These are phyloP conservation scores for Pelagia noctiluca DNA, from an alignment of 30 jellyfish, hydroid and myxozoan genomes.

Conservation along the genomic window DNA sequence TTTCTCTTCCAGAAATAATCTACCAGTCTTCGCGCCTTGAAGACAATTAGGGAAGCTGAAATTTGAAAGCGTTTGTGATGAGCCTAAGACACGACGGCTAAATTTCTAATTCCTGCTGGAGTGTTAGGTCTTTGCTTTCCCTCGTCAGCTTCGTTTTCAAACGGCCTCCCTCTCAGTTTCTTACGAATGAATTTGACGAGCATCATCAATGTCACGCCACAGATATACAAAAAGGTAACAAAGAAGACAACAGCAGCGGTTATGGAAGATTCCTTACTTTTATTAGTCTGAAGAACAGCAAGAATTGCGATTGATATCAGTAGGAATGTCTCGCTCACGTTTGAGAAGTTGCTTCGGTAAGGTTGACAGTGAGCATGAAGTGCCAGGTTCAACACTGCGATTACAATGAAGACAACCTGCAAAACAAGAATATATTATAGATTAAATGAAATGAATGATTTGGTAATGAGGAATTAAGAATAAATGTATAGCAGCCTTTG, in stretches of 20 bases:
- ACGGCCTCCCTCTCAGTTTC: too few relatives aligned
- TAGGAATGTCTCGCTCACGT: slow-evolving; percentile 53
- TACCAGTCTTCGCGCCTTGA: too few relatives aligned
- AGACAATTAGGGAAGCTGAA: too few relatives aligned
- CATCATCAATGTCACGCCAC: background rate
- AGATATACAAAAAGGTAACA: background rate
- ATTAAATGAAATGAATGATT: background rate
- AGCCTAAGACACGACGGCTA: too few relatives aligned
- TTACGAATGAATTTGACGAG: background rate
- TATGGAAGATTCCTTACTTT: background rate
- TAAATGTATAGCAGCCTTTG: background rate
- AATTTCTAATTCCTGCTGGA: too few relatives aligned
- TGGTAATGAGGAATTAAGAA: background rate
- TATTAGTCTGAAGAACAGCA: slow-evolving; percentile 35
- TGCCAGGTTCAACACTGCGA: slow-evolving; percentile 35
- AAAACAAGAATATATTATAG: background rate
- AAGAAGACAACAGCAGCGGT: background rate
- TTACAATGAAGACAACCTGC: slow-evolving; percentile 44
- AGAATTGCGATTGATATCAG: slow-evolving; percentile 47
- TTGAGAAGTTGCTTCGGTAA: slow-evolving; percentile 32
- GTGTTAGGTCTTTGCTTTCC: too few relatives aligned
- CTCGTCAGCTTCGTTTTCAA: too few relatives aligned
- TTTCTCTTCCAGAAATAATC: too few relatives aligned
- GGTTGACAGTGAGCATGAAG: slow-evolving; percentile 68
- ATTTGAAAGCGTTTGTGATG: too few relatives aligned